phyloP scores from a whole-genome alignment of 2,888 invertebrate genomes.

The Lepidochitona cinerea region DNA sequence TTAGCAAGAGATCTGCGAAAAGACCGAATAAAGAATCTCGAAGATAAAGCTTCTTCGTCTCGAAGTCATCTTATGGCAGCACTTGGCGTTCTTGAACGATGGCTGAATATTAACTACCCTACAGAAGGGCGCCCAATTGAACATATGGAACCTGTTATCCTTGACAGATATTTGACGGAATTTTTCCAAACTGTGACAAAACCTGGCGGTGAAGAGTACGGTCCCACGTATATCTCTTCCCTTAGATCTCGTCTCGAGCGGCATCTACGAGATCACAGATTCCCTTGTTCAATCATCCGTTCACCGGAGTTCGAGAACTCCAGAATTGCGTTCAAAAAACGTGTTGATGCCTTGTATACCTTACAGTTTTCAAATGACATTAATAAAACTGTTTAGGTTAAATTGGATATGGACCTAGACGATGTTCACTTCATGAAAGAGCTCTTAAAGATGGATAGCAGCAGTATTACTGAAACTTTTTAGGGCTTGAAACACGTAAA shows the following conservation, averaged over 20 bases:
- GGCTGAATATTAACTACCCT: neutral
- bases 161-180: neutral
- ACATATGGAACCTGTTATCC: neutral
- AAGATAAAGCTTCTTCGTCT: neutral
- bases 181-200: neutral
- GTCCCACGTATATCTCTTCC: neutral
- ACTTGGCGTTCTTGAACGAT: neutral
- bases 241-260: neutral
- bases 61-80: neutral
- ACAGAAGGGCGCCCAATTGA: neutral
- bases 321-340: neutral
- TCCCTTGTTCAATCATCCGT: neutral
- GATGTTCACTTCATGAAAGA: too few relatives aligned
- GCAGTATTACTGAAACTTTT: too few relatives aligned
- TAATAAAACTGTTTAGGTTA: too few relatives aligned
- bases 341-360: too few relatives aligned
- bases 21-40: neutral
- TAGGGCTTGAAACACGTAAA: too few relatives aligned
- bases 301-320: neutral
- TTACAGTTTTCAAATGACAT: too few relatives aligned
- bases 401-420: too few relatives aligned
- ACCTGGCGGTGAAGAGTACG: neutral
- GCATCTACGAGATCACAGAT: neutral
- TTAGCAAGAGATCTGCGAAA: too few relatives aligned
- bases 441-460: too few relatives aligned